Base-by-base conservation (phyloP, 2,113 vertebrate genomes). In the Lampris megalopsis region DNA sequence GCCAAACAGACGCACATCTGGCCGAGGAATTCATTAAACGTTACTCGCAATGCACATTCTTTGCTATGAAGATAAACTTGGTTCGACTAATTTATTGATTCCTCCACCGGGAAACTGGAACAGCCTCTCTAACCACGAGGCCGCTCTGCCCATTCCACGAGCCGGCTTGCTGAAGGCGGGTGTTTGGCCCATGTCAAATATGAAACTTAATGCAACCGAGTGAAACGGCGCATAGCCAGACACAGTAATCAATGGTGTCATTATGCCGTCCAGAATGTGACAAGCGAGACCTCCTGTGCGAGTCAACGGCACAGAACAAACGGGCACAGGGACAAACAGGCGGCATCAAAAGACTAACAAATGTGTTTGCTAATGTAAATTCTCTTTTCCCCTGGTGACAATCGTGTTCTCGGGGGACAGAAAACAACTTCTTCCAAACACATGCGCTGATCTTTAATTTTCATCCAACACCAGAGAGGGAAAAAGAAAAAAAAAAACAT, bases 241-340 rank as follows among this genome's bases (percentile, higher is more conserved):
- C 58, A 74, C 9, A 53, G 62, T 7, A 63, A 82, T 88, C 75
- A 79, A 73, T 87, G 48, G 68, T 74, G 10, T 71, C 58, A 61
- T 59, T 43, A 42, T 47, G 54, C 47, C 70, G 35, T 57, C 37
- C 48, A 52, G 35, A 64, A 56, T 11, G 54, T 53, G 47, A 63
- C 52, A 57, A 59, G 52, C 71, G 56, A 71, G 59, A 58, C 42
- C 54, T 69, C 42, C 54, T 57, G 42, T 61, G 13, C 0, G 9
- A 54, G 50, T 68, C 63, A 63, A 6, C 53, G 52, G 50, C 60
- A 3, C 10, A 40, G 2, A 50, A 9, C 38, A 9, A 6, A 83
- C 9, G 35, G n/a, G n/a, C 49, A 45, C 54, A 40, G 6, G 58
- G 41, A 50, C 57, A 52, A 74, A 74, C 60, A 62, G 43, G 41